Base-by-base conservation (phyloP, 2,888 invertebrate species). In the Drosophila diplacantha region DNA sequence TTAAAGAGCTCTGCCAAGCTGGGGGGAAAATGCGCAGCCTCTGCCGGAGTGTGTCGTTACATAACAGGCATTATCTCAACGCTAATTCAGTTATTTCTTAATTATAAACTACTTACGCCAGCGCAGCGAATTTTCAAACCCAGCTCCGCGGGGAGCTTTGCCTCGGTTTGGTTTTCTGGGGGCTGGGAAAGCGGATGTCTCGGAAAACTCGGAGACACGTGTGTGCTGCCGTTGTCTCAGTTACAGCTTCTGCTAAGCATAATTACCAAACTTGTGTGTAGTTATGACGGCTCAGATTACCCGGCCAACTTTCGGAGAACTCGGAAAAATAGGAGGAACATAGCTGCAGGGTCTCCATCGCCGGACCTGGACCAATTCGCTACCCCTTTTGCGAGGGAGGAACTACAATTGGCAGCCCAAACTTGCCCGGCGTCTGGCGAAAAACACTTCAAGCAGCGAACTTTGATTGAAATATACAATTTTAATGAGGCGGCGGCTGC, bases 11-110 rank as follows among this genome's bases (percentile, higher is more conserved):
- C 41, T 46, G 46, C 44, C 55, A 31, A 29, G 46, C 43, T 22
- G 26, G 29, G 26, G n/a, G 34, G 16, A 26, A 43, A 47, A 24
- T 35, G 37, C 54, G 35, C 41, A 24, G 47, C 29, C 22, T 8
- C 39, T 37, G 34, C 50, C 9, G 54, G 63, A 52, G 59, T 49
- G 65, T 24, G 41, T 22, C 39, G 26, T 71, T 72, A 72, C 65
- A 63, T 69, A 81, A 81, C 58, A 80, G 83, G 82, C 83, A 81
- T 84, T 85, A 85, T 81, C 83, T 81, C 81, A 84, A 75, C 75
- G 80, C 83, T 85, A 85, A 85, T 85, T 85, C 77, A 77, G 75
- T 85, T 85, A 85, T 73, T 79, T 85, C 86, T 85, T 85, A 85
- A 85, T 85, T 85, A 84, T 84, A 84, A 84, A 81, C 81, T 80